A percentile compares a stretch with the other conserved stretches of the same genome.
These are phyloP conservation scores for Astropecten irregularis DNA, from an alignment of 53 echinoderm and acorn worm genomes.

Conservation along the genomic window DNA sequence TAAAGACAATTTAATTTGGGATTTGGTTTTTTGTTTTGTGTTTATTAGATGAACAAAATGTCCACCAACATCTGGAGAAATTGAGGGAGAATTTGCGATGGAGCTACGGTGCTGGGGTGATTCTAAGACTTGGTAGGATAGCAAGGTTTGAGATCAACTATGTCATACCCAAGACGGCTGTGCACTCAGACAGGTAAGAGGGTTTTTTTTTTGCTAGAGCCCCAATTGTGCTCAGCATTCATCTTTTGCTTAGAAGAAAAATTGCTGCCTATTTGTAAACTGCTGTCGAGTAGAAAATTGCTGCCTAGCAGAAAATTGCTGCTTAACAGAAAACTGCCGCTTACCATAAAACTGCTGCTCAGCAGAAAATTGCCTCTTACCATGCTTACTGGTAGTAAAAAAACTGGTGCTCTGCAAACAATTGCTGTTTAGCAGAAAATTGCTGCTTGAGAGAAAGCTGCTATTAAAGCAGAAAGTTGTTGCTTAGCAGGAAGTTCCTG, in stretches of 20 bases:
- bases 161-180: constrained; percentile 77
- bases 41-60: constrained; percentile 59
- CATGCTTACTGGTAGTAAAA: neutral
- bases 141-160: constrained; percentile 96
- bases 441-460: no score
- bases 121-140: constrained; percentile 83
- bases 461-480: no score
- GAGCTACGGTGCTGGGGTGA: constrained; percentile 91
- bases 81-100: constrained; percentile 78
- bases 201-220: neutral
- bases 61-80: constrained; percentile 63
- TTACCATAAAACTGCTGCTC: no score
- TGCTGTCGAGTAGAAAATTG: neutral
- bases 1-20: no score
- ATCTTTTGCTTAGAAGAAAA: neutral
- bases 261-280: no score
- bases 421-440: no score
- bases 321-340: no score
- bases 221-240: neutral
- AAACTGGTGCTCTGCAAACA: neutral
- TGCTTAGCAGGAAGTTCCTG: no score
- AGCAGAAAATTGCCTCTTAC: no score
- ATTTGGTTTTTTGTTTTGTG: neutral
- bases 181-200: constrained; percentile 80
- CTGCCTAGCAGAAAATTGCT: neutral